A percentile compares a stretch with the other conserved stretches of the same genome.
phyloP scores from a whole-genome alignment of 1,140 invertebrate species.

The Daktulosphaira vitifoliae region DNA sequence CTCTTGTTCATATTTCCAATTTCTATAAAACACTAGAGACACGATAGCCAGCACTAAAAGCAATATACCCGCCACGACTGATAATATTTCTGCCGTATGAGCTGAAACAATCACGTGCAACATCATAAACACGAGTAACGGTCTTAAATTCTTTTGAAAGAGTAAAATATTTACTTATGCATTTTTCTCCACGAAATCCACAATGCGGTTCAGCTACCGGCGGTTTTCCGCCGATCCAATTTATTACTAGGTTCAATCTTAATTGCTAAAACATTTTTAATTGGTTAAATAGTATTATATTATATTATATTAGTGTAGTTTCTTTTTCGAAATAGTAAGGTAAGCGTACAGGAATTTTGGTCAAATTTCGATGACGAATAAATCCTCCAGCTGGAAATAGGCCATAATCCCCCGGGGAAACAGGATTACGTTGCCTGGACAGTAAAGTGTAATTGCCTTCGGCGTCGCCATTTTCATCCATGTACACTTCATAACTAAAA shows the following conservation, averaged over 20 bases:
- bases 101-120: conserved; percentile 47
- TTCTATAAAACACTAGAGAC: conserved; percentile 65
- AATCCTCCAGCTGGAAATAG: conserved; percentile 67
- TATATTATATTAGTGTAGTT: neutral
- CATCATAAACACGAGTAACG: too few species aligned
- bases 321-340: neutral
- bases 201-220: conserved; percentile 89
- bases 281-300: neutral
- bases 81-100: conserved; percentile 68
- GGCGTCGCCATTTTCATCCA: conserved; percentile 90
- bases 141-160: neutral
- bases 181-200: conserved; percentile 85
- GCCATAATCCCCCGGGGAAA: conserved; percentile 50
- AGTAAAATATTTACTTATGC: conserved; percentile 60
- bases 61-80: conserved; percentile 58
- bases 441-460: conserved; percentile 93
- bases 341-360: conserved; percentile 51
- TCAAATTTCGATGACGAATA: conserved; percentile 44
- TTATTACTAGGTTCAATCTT: conserved; percentile 45
- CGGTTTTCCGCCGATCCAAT: conserved; percentile 62
- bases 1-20: conserved; percentile 92
- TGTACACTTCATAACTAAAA: conserved; percentile 73
- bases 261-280: conserved; percentile 13
- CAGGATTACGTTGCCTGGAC: conserved; percentile 48
- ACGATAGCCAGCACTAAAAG: conserved; percentile 60